Evolutionary conservation across 2,797 vertebrate genomes (phyloP), one percentile per base, ranked within the genome.

Genomic region (Argya squamiceps): DNA sequence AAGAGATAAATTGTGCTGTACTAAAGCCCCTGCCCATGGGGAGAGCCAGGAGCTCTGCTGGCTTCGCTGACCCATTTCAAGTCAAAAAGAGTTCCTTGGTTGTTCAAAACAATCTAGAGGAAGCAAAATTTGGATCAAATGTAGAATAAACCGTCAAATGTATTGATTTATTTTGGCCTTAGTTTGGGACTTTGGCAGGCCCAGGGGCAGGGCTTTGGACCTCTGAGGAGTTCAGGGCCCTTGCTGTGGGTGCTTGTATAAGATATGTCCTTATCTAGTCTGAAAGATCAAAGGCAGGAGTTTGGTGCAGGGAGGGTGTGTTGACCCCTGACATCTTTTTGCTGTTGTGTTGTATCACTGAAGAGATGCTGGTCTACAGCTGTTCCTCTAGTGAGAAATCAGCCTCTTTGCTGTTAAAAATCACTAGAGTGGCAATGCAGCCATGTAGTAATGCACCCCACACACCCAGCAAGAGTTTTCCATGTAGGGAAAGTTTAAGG

Each of bases 271-370:
- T 41, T 15, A 6, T 5, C 49, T 58, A 24, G 21, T 9, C 55
- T 77, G 47, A 30, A 34, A 80, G 23, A 8, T 12, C 15, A 43
- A 8, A 32, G 16, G 23, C 16, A 10, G 12, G 36, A 59, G 6
- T 4, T 63, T 0, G 32, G 37, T 32, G 44, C 44, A 37, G 37
- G 12, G 17, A 67, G 34, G 50, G 5, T 1, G 0, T 58, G 36
- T 6, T 80, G 41, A 32, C 26, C 77, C 27, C 7, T 2, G 4
- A 50, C 32, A 39, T 13, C 7, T 67, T 29, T 16, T 34, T 5
- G 27, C 43, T 59, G 32, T 15, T 53, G 55, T 23, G 22, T 14
- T 41, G 7, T 49, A 5, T 21, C 71, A n/a, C 15, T 4, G 39
- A 62, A 44, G 44, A 84, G 22, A 10, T 26, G 26, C 4, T 63